Percentiles rank a stretch among this genome's conserved stretches.
Evolutionary conservation across 2,888 invertebrate genomes (phyloP).

Genomic region (Azorinus chamasolen): DNA sequence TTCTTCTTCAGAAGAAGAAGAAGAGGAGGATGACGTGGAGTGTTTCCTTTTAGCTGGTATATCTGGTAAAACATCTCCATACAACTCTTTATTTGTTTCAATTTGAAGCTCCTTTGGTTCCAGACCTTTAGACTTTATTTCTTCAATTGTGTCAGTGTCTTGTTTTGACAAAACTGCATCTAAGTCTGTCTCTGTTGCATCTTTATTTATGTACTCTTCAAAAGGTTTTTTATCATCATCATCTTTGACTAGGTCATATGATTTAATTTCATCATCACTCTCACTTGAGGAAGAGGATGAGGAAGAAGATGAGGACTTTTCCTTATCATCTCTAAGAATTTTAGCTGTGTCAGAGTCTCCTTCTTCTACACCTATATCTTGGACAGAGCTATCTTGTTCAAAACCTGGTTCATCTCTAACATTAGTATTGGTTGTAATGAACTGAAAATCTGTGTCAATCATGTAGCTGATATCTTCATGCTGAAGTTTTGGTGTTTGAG

Average conservation of each 20-base stretch:
- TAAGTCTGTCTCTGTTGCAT: slow-evolving; percentile 27
- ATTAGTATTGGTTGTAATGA: too few species aligned
- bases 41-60: too few species aligned
- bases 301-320: too few species aligned
- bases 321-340: not conserved
- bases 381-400: not conserved
- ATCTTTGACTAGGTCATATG: slow-evolving; percentile 1
- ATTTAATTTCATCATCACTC: slow-evolving; percentile 3
- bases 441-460: slow-evolving; percentile 22
- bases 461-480: slow-evolving; percentile 27
- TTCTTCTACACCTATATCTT: not conserved
- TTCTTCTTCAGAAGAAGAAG: too few species aligned
- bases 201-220: slow-evolving; percentile 3
- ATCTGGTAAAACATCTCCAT: too few species aligned
- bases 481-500: slow-evolving; percentile 16
- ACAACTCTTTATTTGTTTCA: too few species aligned
- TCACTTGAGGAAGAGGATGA: slow-evolving; percentile 10
- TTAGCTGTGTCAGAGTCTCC: slow-evolving; percentile 4
- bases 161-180: slow-evolving; percentile 12
- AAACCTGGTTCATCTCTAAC: not conserved
- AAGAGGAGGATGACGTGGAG: too few species aligned
- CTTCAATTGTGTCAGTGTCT: too few species aligned
- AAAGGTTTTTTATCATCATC: not conserved
- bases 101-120: too few species aligned
- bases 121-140: too few species aligned